These are phyloP conservation scores for Laothoe populi DNA, from an alignment of 2,888 invertebrate species.

Conservation along the genomic window DNA sequence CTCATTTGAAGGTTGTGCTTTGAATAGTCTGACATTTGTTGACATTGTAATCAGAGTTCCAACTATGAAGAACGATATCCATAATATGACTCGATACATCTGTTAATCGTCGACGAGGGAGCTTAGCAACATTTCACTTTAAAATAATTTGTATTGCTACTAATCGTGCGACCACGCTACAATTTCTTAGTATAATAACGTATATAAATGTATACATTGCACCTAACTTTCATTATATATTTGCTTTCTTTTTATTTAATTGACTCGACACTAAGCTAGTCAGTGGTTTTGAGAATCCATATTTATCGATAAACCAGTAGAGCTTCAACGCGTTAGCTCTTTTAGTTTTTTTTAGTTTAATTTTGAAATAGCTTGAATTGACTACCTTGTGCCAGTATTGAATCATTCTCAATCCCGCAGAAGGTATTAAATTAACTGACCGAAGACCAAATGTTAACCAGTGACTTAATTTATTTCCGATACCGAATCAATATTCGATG, in stretches of 20 bases:
- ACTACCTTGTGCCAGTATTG: slow-evolving; percentile 12
- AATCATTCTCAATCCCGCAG: slow-evolving; percentile 41
- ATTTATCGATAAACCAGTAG: slow-evolving; percentile 54
- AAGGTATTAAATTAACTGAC: slow-evolving; percentile 57
- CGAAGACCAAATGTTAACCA: slow-evolving; percentile 55
- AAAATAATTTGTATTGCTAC: slow-evolving; percentile 47
- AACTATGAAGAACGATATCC: slow-evolving; percentile 29
- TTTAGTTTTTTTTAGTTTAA: slow-evolving; percentile 47
- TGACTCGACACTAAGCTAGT: slow-evolving; percentile 62
- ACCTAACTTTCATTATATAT: slow-evolving; percentile 26
- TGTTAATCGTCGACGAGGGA: slow-evolving; percentile 43
- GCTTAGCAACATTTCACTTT: slow-evolving; percentile 71
- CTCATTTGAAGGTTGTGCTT: slow-evolving; percentile 78
- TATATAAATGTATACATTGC: slow-evolving; percentile 18
- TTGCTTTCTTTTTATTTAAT: slow-evolving; percentile 28
- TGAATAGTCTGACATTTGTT: slow-evolving; percentile 64
- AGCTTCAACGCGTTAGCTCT: slow-evolving; percentile 64
- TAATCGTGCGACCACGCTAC: slow-evolving; percentile 36
- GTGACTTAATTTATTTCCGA: slow-evolving; percentile 43
- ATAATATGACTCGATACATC: slow-evolving; percentile 27
- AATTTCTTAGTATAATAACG: slow-evolving; percentile 26
- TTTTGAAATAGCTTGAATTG: slow-evolving; percentile 11
- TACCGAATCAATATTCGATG: slow-evolving; percentile 31
- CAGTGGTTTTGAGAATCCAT: slow-evolving; percentile 69
- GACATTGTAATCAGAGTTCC: slow-evolving; percentile 52